phyloP scores from a whole-genome alignment of 2,888 invertebrate species.

The Candidula unifasciata region DNA sequence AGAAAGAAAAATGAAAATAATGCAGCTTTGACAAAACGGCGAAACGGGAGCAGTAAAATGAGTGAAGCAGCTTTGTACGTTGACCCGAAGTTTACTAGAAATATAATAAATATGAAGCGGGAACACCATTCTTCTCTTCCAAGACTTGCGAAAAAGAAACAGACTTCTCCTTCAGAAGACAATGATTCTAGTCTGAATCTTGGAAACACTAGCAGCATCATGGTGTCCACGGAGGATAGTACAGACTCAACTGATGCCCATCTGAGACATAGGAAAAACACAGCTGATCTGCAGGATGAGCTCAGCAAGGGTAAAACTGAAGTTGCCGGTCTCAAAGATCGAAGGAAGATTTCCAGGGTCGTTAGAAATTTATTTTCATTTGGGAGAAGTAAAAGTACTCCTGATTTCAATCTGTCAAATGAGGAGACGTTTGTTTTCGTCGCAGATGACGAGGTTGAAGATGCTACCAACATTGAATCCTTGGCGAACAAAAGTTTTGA shows the following conservation, averaged over 20 bases:
- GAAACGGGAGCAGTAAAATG: background rate
- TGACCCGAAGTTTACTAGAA: background rate
- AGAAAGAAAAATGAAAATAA: background rate
- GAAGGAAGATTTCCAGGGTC: background rate
- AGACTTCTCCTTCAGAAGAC: background rate
- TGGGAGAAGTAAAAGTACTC: conserved; percentile 16
- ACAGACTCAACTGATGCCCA: background rate
- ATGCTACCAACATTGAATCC: background rate
- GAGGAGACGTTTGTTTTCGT: conserved; percentile 7
- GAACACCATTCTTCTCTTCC: too few relatives aligned
- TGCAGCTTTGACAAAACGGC: background rate
- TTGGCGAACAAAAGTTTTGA: conserved; percentile 35
- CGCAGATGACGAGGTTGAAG: background rate
- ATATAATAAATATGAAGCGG: background rate
- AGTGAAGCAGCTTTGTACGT: background rate
- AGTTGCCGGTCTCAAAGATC: background rate
- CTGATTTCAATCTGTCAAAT: background rate
- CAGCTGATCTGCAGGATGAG: background rate
- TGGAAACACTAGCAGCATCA: conserved; percentile 22
- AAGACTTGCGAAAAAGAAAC: background rate
- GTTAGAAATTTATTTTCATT: conserved; percentile 2
- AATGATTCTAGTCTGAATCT: background rate
- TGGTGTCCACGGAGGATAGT: conserved; percentile 1
- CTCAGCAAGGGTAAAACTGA: background rate
- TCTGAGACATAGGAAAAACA: background rate